These are phyloP conservation scores for Tympanuchus pallidicinctus DNA, from an alignment of 2,113 vertebrate species.

Conservation along the genomic window DNA sequence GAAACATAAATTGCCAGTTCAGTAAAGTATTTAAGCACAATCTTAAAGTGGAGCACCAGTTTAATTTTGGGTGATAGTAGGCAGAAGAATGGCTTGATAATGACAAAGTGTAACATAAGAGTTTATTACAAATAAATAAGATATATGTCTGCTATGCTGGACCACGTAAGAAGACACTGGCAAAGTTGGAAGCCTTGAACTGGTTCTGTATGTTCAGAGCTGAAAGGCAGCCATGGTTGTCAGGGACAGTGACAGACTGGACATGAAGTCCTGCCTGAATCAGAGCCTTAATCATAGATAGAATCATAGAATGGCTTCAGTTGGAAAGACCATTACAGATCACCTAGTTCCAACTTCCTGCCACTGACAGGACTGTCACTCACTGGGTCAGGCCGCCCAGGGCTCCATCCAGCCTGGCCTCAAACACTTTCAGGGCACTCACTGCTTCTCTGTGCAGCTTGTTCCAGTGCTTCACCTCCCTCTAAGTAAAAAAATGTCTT, in stretches of 20 bases:
- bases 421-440: neutral
- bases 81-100: constrained; percentile 9
- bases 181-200: neutral
- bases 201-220: neutral
- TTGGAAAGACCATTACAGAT: neutral
- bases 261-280: no score
- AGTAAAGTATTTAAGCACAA: neutral
- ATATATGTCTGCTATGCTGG: neutral
- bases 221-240: neutral
- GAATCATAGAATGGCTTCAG: no score
- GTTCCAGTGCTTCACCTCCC: neutral
- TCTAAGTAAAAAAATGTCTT: neutral
- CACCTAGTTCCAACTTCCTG: neutral
- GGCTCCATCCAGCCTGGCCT: neutral
- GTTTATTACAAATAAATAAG: neutral
- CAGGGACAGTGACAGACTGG: no score
- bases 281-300: neutral
- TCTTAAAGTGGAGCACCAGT: neutral
- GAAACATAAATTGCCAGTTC: neutral
- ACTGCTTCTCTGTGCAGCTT: neutral
- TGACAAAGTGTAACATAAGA: neutral
- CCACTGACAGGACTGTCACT: neutral
- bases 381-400: neutral
- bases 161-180: neutral
- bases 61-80: neutral